Evolutionary conservation across 2,113 vertebrate species (phyloP), one percentile per base, ranked within the genome.

Genomic region (Gorsachius goisagi): DNA sequence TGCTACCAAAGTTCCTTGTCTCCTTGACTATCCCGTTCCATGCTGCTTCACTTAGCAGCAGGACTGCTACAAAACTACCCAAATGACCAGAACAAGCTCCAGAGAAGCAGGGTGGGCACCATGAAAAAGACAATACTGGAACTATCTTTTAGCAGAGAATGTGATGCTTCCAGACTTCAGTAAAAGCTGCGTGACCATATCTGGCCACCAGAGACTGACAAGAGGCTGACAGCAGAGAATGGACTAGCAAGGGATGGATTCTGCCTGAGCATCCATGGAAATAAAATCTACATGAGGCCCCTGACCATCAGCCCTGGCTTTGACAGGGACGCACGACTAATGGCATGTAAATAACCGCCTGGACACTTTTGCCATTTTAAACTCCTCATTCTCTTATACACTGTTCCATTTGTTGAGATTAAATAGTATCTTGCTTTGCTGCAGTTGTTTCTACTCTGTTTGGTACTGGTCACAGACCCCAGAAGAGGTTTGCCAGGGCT

Each of bases 291-390:
- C 27, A 22, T 6, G 11, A 81, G n/a, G 14, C 11, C 16, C 15
- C 19, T 12, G 22, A 6, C 24, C 37, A 24, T 35, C 35, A 81
- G n/a, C 18, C 20, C n/a, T 2, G 1, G 11, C 16, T 80, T 52
- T 75, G 49, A 20, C 8, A n/a, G 23, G 22, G 41, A 27, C 6
- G 24, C 27, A 53, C 2, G 2, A 17, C 21, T 71, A 47, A 58
- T 0, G 2, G 33, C 1, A 0, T 20, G 15, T 33, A 58, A 53
- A 41, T 24, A 73, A 62, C 13, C 47, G n/a, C n/a, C 35, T 49
- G 16, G 22, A 81, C 30, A 32, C 24, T 53, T 90, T 22, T 24
- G 44, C 10, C 39, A 30, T 12, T 63, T 76, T 20, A 75, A 71
- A 64, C 37, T 82, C 32, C 22, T 86, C 8, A 0, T 66, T 72